Conservation (phyloP, 2,113 vertebrate genomes). For the mouse (Mus musculus) region DNA sequence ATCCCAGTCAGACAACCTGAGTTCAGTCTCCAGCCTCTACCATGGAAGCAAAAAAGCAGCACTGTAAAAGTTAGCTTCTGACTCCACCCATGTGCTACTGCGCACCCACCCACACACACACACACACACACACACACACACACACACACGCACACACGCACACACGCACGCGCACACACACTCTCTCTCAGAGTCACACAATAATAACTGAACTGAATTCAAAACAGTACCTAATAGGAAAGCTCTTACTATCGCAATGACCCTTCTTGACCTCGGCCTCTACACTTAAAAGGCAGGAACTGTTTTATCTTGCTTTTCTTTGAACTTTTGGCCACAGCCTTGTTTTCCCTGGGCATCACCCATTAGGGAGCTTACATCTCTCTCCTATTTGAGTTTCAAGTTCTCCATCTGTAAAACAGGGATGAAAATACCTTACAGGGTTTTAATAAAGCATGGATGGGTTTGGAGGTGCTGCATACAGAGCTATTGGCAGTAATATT, state of each 20-base stretch:
- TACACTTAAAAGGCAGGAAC: neutral
- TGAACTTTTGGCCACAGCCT: slow-evolving; percentile 16
- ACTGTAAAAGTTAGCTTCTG: neutral
- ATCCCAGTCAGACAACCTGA: neutral
- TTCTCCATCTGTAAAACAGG: neutral
- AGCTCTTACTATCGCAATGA: neutral
- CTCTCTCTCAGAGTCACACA: neutral
- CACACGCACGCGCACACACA: neutral
- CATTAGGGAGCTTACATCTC: neutral
- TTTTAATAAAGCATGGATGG: neutral
- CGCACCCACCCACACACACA: neutral
- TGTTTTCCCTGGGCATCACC: neutral
- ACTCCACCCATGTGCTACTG: neutral
- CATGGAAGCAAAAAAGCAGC: neutral
- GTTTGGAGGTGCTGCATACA: neutral
- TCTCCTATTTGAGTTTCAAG: neutral
- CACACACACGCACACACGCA: too few species aligned
- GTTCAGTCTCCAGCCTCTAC: fast-evolving
- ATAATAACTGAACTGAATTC: neutral
- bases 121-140: neutral
- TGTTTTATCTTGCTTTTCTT: neutral
- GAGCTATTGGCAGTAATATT: neutral
- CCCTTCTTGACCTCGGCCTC: neutral
- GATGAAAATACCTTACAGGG: neutral
- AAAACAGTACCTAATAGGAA: neutral